A percentile compares a stretch with the other conserved stretches of the same genome.
phyloP scores from a whole-genome alignment of 1,140 invertebrate genomes.

The Drosophila truncata region DNA sequence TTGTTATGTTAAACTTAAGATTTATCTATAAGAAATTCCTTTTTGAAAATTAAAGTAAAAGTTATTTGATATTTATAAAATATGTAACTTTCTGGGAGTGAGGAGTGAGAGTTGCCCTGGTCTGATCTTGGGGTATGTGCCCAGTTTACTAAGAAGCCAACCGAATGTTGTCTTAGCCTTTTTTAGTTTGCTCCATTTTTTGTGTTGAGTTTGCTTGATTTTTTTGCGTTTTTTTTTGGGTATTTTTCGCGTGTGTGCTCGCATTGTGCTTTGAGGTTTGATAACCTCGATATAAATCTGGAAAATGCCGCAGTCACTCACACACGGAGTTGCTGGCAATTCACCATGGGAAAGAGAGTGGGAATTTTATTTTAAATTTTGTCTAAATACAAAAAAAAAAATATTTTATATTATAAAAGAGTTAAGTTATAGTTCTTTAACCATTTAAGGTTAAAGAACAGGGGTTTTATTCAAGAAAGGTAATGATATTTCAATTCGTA shows the following conservation, averaged over 20 bases:
- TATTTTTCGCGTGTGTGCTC: conserved; percentile 22
- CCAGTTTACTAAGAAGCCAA: conserved; percentile 44
- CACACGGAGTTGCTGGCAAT: conserved; percentile 32
- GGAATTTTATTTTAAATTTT: neutral
- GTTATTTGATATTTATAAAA: neutral
- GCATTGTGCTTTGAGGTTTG: conserved; percentile 53
- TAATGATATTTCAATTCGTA: too few species aligned
- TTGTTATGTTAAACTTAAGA: too few species aligned
- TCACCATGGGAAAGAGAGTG: neutral
- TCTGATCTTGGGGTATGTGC: conserved; percentile 42
- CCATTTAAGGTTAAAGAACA: too few species aligned
- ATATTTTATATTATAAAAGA: neutral
- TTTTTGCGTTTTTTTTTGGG: conserved; percentile 39
- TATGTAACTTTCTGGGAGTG: neutral
- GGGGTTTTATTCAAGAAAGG: too few species aligned
- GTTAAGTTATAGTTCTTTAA: too few species aligned
- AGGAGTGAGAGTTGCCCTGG: neutral
- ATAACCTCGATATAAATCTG: conserved; percentile 75
- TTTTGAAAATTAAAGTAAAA: neutral
- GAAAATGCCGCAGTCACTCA: conserved; percentile 69
- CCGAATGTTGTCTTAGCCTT: conserved; percentile 22
- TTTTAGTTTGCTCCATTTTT: conserved; percentile 18
- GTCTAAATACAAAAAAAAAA: too few species aligned
- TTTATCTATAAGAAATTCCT: too few species aligned
- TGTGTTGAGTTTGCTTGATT: conserved; percentile 31